A percentile compares a stretch with the other conserved stretches of the same genome.
Conservation (phyloP, 2,797 vertebrate genomes). For the Melanogrammus aeglefinus region DNA sequence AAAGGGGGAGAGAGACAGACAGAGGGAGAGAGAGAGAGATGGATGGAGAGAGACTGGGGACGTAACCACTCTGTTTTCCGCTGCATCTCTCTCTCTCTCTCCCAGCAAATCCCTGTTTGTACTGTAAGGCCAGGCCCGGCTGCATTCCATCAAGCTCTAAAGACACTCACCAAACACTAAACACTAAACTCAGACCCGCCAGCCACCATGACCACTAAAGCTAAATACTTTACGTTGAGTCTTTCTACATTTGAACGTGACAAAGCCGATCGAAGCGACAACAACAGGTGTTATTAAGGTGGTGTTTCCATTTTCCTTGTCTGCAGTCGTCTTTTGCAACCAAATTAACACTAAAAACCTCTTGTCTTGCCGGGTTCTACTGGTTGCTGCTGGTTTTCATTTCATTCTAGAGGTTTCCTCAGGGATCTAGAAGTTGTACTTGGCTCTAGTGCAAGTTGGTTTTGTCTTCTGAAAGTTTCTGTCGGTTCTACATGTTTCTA, state of each 20-base stretch:
- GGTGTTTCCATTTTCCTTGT: too few species aligned
- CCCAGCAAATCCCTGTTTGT: slow-evolving; percentile 4
- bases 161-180: not conserved
- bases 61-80: not conserved
- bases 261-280: not conserved
- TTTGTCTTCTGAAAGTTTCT: not conserved
- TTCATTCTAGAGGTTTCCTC: not conserved
- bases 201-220: not conserved
- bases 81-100: not conserved
- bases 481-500: not conserved
- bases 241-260: not conserved
- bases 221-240: not conserved
- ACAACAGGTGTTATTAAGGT: too few species aligned
- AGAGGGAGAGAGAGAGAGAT: too few species aligned
- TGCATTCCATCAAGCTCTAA: not conserved
- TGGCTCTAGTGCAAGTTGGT: not conserved
- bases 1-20: too few species aligned
- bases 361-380: not conserved
- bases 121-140: not conserved
- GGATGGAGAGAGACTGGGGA: not conserved
- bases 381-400: not conserved
- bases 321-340: too few species aligned
- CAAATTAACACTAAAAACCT: too few species aligned
- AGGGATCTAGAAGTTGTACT: not conserved
- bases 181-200: not conserved